phyloP scores from a whole-genome alignment of 1,140 invertebrate species.

The Thaumatotibia leucotreta region DNA sequence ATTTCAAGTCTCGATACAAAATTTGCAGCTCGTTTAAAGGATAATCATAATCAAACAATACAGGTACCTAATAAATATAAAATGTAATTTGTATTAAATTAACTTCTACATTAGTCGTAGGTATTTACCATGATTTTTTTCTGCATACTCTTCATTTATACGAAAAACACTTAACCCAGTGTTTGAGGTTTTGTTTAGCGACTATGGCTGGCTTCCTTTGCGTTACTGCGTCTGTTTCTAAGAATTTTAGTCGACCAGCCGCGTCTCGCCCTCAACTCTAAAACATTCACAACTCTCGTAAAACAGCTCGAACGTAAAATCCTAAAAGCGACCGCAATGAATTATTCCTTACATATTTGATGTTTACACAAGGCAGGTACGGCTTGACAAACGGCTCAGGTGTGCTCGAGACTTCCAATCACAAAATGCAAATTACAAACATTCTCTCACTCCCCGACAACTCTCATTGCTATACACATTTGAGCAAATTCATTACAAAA shows the following conservation, averaged over 20 bases:
- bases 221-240: not conserved
- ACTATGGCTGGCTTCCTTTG: not conserved
- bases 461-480: constrained; percentile 28
- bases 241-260: not conserved
- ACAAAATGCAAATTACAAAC: constrained; percentile 61
- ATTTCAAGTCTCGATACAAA: no score
- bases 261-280: not conserved
- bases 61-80: no score
- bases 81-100: no score
- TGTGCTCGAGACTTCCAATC: constrained; percentile 54
- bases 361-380: constrained; percentile 47
- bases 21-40: no score
- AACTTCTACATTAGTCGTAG: no score
- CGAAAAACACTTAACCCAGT: no score
- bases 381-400: constrained; percentile 57
- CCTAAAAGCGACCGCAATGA: constrained; percentile 27
- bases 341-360: constrained; percentile 58
- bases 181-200: not conserved
- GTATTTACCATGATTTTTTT: no score
- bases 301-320: constrained; percentile 19
- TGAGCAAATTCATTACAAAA: constrained; percentile 25
- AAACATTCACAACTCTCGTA: constrained; percentile 20
- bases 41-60: no score
- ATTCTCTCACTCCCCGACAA: constrained; percentile 30
- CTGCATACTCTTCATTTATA: no score